These are phyloP conservation scores for Neostethus bicornis DNA, from an alignment of 2,797 vertebrate genomes.

Conservation along the genomic window DNA sequence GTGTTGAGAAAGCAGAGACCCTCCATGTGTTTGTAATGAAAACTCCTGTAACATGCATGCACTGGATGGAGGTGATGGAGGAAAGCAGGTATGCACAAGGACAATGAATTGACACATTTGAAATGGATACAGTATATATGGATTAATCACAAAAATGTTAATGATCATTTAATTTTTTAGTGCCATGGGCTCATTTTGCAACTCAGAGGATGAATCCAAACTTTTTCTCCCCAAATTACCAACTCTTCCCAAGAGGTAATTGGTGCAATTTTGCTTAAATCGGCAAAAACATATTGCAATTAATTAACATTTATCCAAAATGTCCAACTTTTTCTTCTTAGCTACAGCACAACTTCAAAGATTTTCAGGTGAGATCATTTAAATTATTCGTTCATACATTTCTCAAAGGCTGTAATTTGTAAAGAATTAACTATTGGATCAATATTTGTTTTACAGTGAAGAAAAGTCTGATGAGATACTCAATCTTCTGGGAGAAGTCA, in stretches of 20 bases:
- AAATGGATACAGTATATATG: not conserved
- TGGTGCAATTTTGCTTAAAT: not conserved
- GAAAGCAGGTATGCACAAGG: slow-evolving; percentile 84
- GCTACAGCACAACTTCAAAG: slow-evolving; percentile 95
- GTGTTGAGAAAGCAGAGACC: slow-evolving; percentile 97
- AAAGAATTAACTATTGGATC: not conserved
- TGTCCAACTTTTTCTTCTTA: slow-evolving; percentile 55
- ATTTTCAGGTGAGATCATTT: slow-evolving; percentile 89
- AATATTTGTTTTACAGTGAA: slow-evolving; percentile 82
- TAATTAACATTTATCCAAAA: slow-evolving; percentile 12
- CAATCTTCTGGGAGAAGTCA: slow-evolving; percentile 95
- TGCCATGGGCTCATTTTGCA: slow-evolving; percentile 89
- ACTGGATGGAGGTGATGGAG: slow-evolving; percentile 98
- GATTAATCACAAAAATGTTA: not conserved
- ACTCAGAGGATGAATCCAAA: slow-evolving; percentile 93
- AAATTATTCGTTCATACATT: not conserved
- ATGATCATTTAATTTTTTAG: slow-evolving; percentile 67
- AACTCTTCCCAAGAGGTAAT: slow-evolving; percentile 94
- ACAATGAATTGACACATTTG: not conserved
- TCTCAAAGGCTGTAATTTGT: not conserved
- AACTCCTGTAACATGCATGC: slow-evolving; percentile 90
- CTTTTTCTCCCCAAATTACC: slow-evolving; percentile 94
- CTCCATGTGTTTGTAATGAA: slow-evolving; percentile 91
- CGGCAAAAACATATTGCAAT: not conserved
- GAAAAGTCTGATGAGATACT: slow-evolving; percentile 99